Conservation (phyloP, 2,888 invertebrate species). For the Drosophila longiperda region DNA sequence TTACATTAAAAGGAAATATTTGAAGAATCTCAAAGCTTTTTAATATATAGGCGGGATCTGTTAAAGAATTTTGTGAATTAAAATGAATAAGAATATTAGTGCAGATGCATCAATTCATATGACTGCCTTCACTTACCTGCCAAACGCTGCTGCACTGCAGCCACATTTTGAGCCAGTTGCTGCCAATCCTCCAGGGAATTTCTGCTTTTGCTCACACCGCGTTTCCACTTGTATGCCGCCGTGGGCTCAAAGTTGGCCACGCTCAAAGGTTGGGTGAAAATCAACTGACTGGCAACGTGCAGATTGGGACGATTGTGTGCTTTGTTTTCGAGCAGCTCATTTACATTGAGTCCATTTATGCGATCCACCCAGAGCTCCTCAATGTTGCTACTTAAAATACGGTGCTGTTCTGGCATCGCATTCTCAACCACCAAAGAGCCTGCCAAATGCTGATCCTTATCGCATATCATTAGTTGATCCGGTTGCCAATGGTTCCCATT, state of each 20-base stretch:
- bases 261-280: slow-evolving; percentile 71
- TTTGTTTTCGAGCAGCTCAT: slow-evolving; percentile 61
- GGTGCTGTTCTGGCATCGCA: slow-evolving; percentile 50
- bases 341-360: slow-evolving; percentile 82
- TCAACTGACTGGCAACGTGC: slow-evolving; percentile 67
- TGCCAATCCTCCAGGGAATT: slow-evolving; percentile 35
- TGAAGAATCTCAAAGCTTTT: slow-evolving; percentile 79
- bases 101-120: neutral
- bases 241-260: slow-evolving; percentile 65
- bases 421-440: slow-evolving; percentile 75
- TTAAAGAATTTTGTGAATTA: neutral
- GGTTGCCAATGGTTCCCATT: slow-evolving; percentile 83
- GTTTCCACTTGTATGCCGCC: slow-evolving; percentile 42
- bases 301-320: slow-evolving; percentile 73
- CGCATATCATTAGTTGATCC: slow-evolving; percentile 82
- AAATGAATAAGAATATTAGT: neutral
- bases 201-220: slow-evolving; percentile 4
- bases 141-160: slow-evolving; percentile 57
- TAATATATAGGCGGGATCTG: slow-evolving; percentile 61
- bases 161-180: slow-evolving; percentile 44
- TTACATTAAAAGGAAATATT: slow-evolving; percentile 56
- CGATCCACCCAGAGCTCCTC: slow-evolving; percentile 69
- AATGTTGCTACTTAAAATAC: slow-evolving; percentile 77
- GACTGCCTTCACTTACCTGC: slow-evolving; percentile 39
- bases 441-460: slow-evolving; percentile 69